These are phyloP conservation scores for Sinonovacula constricta DNA, from an alignment of 1,140 invertebrate species.

Conservation along the genomic window DNA sequence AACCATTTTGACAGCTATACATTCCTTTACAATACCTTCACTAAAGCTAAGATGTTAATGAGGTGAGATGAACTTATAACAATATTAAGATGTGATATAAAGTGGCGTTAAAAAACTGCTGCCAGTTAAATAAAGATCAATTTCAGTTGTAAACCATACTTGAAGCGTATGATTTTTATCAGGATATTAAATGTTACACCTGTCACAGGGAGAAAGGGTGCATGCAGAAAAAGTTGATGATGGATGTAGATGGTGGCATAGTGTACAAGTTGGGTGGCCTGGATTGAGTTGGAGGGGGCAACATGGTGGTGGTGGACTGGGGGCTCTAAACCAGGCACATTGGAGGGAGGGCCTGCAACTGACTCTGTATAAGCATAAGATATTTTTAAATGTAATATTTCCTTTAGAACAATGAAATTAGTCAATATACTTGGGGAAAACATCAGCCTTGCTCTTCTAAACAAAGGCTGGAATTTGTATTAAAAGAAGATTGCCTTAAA, in stretches of 20 bases:
- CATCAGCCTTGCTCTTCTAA: too few species aligned
- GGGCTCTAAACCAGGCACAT: too few species aligned
- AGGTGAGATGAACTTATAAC: slow-evolving; percentile 17
- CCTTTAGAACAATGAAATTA: too few species aligned
- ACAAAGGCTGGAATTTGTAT: too few species aligned
- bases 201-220: background rate
- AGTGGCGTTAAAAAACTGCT: slow-evolving; percentile 6
- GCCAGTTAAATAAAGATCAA: slow-evolving; percentile 12
- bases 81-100: slow-evolving; percentile 46
- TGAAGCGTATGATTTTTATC: slow-evolving; percentile 32
- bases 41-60: slow-evolving; percentile 16
- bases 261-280: background rate
- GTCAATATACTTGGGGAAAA: too few species aligned
- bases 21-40: background rate
- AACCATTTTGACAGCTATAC: slow-evolving; percentile 20
- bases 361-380: too few species aligned
- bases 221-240: background rate
- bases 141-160: slow-evolving; percentile 27
- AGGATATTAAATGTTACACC: background rate
- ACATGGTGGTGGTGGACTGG: too few species aligned
- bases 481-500: too few species aligned
- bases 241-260: background rate
- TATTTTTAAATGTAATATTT: too few species aligned
- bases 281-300: too few species aligned
- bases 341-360: too few species aligned